phyloP scores from a whole-genome alignment of 2,113 vertebrate species.

The Bos indicus region DNA sequence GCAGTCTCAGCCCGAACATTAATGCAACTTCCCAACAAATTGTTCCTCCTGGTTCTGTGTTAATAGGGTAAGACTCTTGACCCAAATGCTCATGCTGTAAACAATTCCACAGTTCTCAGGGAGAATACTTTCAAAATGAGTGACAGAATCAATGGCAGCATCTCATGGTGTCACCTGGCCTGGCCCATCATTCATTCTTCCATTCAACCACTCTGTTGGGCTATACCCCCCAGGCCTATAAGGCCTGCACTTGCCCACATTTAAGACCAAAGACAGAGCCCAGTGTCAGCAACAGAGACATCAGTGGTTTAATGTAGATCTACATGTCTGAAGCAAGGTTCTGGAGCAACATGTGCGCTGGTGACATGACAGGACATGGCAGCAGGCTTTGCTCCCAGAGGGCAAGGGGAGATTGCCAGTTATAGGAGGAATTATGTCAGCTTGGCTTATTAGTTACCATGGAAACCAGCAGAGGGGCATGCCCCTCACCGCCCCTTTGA shows the following conservation, averaged over 20 bases:
- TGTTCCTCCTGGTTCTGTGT: constrained; percentile 72
- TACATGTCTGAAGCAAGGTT: not conserved
- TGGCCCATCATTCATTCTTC: not conserved
- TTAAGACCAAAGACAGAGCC: not conserved
- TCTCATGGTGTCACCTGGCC: not conserved
- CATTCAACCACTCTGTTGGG: not conserved
- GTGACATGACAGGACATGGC: not conserved
- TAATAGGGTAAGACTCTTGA: constrained; percentile 73
- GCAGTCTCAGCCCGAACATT: not conserved
- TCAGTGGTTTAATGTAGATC: not conserved
- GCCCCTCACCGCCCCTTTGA: not conserved
- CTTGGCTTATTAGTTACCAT: not conserved
- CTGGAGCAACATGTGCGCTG: not conserved
- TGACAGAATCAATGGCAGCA: not conserved
- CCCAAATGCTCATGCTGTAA: not conserved
- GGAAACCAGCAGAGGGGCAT: not conserved
- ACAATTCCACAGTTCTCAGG: not conserved
- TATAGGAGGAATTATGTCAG: not conserved
- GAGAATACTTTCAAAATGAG: not conserved
- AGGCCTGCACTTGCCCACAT: not conserved
- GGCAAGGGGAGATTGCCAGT: not conserved
- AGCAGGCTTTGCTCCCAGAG: not conserved
- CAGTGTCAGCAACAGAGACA: not conserved
- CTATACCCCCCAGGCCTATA: not conserved
- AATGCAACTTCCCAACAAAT: not conserved